These are phyloP conservation scores for Coptodon rendalli DNA, from an alignment of 2,113 vertebrate genomes.

Conservation along the genomic window DNA sequence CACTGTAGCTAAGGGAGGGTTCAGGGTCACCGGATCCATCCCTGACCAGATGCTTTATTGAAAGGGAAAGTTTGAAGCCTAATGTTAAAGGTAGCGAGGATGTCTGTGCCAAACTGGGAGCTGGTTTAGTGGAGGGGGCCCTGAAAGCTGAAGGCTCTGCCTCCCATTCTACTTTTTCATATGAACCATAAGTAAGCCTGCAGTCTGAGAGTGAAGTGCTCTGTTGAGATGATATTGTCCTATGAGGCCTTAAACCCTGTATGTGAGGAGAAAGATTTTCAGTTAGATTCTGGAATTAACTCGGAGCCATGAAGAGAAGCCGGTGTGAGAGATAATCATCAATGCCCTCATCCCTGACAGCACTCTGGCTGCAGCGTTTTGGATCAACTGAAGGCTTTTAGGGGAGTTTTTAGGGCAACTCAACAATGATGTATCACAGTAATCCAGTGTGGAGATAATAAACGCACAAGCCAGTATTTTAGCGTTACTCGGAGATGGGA, in stretches of 20 bases:
- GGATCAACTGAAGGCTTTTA: background rate
- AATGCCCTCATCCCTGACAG: background rate
- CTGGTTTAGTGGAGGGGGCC: background rate
- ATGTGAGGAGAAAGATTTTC: background rate
- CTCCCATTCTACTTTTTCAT: background rate
- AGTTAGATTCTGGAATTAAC: background rate
- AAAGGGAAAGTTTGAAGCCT: background rate
- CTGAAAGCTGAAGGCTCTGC: background rate
- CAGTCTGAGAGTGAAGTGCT: background rate
- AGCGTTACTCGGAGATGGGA: fast-evolving
- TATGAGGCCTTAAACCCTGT: background rate
- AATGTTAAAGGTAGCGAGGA: background rate
- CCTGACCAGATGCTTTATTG: fast-evolving
- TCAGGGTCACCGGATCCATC: background rate
- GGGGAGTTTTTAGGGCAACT: background rate
- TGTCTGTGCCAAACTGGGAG: background rate
- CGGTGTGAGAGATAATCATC: background rate
- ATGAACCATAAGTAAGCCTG: background rate
- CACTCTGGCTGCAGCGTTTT: fast-evolving
- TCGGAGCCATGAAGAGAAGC: background rate
- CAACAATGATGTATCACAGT: background rate
- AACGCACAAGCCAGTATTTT: fast-evolving
- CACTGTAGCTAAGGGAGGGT: background rate
- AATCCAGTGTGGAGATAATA: background rate
- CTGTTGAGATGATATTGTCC: fast-evolving